Conservation (phyloP, 2,797 vertebrate species). For the Thunnus albacares region DNA sequence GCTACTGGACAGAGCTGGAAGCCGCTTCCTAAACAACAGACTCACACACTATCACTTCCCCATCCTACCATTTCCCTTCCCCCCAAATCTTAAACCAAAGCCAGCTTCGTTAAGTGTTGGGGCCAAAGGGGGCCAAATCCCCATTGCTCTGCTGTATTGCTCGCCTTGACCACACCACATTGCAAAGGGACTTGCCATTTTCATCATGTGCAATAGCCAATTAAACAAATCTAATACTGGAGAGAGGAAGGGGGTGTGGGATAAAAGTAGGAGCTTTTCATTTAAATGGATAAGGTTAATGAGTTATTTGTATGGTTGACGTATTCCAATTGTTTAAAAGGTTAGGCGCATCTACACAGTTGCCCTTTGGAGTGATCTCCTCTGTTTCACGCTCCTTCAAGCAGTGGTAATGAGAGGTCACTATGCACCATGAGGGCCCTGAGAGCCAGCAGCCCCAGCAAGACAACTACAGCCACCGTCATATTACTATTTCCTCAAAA, state of each 20-base stretch:
- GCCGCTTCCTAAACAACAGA: conserved; percentile 77
- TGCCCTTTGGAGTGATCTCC: conserved; percentile 87
- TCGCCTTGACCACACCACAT: conserved; percentile 52
- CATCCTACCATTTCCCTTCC: conserved; percentile 8
- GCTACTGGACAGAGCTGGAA: conserved; percentile 76
- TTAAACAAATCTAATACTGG: conserved; percentile 84
- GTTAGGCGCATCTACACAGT: conserved; percentile 85
- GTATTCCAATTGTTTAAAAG: conserved; percentile 86
- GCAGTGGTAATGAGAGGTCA: conserved; percentile 87
- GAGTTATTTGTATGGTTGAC: conserved; percentile 91
- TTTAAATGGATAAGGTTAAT: conserved; percentile 91
- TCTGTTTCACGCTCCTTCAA: conserved; percentile 84
- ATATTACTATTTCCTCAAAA: conserved; percentile 76
- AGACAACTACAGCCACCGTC: conserved; percentile 59
- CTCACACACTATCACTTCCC: conserved; percentile 65
- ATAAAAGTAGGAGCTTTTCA: conserved; percentile 79
- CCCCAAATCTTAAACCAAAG: conserved; percentile 45
- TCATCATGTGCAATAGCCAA: conserved; percentile 79
- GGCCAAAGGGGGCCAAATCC: conserved; percentile 62
- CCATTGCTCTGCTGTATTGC: conserved; percentile 27
- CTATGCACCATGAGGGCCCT: conserved; percentile 69
- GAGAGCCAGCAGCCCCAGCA: conserved; percentile 60
- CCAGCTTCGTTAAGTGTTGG: conserved; percentile 60
- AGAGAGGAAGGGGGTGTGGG: conserved; percentile 52
- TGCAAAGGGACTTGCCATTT: conserved; percentile 77